Base-by-base conservation (phyloP, 2,888 invertebrate genomes). In the Harmothoe impar region DNA sequence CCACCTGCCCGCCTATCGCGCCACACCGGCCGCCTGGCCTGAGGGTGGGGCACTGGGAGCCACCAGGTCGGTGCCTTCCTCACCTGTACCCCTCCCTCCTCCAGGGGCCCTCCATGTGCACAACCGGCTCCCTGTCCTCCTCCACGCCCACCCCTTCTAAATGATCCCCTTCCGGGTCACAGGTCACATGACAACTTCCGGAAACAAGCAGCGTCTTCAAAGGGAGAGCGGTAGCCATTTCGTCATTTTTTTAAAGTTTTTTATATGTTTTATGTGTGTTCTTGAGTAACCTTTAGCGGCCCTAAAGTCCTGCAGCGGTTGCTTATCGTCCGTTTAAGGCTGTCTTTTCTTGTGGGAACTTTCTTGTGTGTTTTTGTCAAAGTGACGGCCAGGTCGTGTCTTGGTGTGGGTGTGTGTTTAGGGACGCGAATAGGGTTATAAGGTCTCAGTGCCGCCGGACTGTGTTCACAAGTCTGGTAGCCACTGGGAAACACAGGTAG, bases 1-100 rank as follows among this genome's bases (percentile, higher is more conserved):
- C 62, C 62, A 62, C 62, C 62, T 62, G 62, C 62, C 62, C 62
- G n/a, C 62, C 62, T 62, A 62, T 62, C 62, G 62, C 23, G 23
- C 3, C 62, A n/a, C 62, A 62, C 62, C 7, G 7, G 43, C 43
- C 43, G 43, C 43, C 43, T 43, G 43, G 43, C 43, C 43, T 10
- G 5, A 3, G 10, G 43, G 43, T 3, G 3, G 43, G 43, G 43
- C 5, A 3, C 3, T 10, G 43, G 43, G 43, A 43, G 43, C 3
- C 43, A 43, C 43, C 43, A 43, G 43, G 43, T 43, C 43, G 43
- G 43, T 43, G 43, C 43, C 43, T 43, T 43, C 43, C 43, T 43
- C 43, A 43, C 43, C 43, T 43, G 43, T 43, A 10, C 43, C 43
- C 43, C 43, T 7, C 43, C 43, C 43, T 43, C 43, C 43, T 43